A percentile compares a stretch with the other conserved stretches of the same genome.
Conservation (phyloP, 2,113 vertebrate genomes). For the Alosa alosa region DNA sequence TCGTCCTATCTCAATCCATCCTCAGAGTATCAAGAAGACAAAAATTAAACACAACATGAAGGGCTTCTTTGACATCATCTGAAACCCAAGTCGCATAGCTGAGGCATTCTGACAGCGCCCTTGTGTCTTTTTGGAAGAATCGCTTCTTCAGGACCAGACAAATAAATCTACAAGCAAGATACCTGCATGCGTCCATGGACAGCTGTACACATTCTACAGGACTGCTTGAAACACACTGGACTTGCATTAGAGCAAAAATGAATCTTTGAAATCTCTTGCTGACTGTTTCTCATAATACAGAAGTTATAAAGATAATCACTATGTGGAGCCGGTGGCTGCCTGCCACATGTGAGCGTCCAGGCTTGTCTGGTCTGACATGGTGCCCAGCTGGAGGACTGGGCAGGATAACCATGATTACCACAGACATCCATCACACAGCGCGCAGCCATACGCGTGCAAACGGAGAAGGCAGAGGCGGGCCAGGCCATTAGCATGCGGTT, state of each 20-base stretch:
- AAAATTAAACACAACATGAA: background rate
- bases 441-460: conserved; percentile 17
- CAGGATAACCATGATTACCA: conserved; percentile 35
- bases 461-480: conserved; percentile 20
- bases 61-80: background rate
- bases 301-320: conserved; percentile 8
- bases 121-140: background rate
- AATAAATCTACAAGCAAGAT: background rate
- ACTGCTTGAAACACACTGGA: background rate
- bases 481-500: conserved; percentile 5
- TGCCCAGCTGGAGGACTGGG: conserved; percentile 17
- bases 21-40: background rate
- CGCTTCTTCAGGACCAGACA: background rate
- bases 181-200: background rate
- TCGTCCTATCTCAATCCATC: background rate
- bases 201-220: background rate
- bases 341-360: background rate
- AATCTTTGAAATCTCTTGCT: conserved; percentile 2
- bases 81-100: background rate
- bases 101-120: background rate
- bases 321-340: background rate
- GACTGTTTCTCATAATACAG: conserved; percentile 3
- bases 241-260: background rate
- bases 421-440: conserved; percentile 27
- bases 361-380: conserved; percentile 13